Base-by-base conservation (phyloP, 2,888 invertebrate species). In the Stenurella melanura region DNA sequence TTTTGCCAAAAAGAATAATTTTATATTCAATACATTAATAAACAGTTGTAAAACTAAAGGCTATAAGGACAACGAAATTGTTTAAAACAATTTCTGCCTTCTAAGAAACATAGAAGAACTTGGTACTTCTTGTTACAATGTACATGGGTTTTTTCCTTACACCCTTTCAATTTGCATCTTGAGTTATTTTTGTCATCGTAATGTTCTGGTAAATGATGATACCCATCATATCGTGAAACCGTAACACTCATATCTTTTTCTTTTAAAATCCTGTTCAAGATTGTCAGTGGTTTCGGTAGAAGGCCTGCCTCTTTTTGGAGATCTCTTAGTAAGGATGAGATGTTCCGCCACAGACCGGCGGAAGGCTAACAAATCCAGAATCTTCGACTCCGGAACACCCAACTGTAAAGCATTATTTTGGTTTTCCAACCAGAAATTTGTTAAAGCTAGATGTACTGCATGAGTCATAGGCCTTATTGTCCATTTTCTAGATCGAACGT, bases 401-500 rank as follows among this genome's bases (percentile, higher is more conserved):
- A 66, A 34, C 5, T 30, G 12, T 17, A 57, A 18, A 21, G 61
- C 50, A 18, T 60, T 9, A 12, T 61, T 60, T 63, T 54, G 50
- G 15, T 61, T 63, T 30, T 72, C 42, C n/a, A 72, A 18, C 71
- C 61, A 72, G 38, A 34, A 17, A 42, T 72, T 72, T 15, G 17
- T 34, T 12, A 56, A 63, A n/a, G 69, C 73, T 42, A 76, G 42
- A 56, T 76, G 69, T 34, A 61, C 9, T n/a, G 76, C 80, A 75
- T 83, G 80, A 56, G 75, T 73, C 26, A 80, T 79, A 19, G 80
- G 72, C 42, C 79, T 57, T 19, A 81, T 58, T n/a, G 78, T 73
- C 80, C 78, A 81, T 66, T 83, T 83, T 57, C 64, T 74, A 17
- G 77, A 78, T 17, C 77, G 73, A 42, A 83, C 77, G 63, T 75